A percentile compares a stretch with the other conserved stretches of the same genome.
phyloP scores from a whole-genome alignment of 2,113 vertebrate species.

The Nerophis ophidion region DNA sequence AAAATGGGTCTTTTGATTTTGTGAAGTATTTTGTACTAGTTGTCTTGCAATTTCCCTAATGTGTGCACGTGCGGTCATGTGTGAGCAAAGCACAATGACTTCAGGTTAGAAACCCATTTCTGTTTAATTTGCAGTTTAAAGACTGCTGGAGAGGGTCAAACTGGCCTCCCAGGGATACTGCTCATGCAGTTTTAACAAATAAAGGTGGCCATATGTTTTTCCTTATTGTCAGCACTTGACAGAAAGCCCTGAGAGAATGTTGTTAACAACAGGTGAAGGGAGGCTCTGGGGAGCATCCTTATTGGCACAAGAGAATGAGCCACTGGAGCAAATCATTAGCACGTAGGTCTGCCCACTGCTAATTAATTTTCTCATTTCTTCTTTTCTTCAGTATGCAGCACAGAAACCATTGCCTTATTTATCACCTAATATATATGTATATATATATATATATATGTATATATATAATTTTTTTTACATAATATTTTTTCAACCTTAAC shows the following conservation, averaged over 20 bases:
- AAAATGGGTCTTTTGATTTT: constrained; percentile 16
- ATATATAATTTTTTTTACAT: neutral
- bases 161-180: constrained; percentile 45
- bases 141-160: constrained; percentile 49
- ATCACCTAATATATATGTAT: neutral
- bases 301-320: constrained; percentile 46
- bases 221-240: constrained; percentile 48
- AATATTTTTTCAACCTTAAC: neutral
- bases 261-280: constrained; percentile 61
- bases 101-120: constrained; percentile 44
- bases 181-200: constrained; percentile 42
- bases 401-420: neutral
- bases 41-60: constrained; percentile 26
- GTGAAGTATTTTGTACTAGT: constrained; percentile 12
- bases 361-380: neutral
- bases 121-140: constrained; percentile 49
- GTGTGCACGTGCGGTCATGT: constrained; percentile 3
- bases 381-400: neutral
- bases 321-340: constrained; percentile 38
- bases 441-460: too few relatives aligned
- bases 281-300: constrained; percentile 32
- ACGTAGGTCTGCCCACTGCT: constrained; percentile 6
- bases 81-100: constrained; percentile 26
- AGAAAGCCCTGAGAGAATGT: constrained; percentile 38
- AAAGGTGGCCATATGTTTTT: constrained; percentile 51